Evolutionary conservation across 2,113 vertebrate species (phyloP).

Genomic region (Podocnemis expansa): DNA sequence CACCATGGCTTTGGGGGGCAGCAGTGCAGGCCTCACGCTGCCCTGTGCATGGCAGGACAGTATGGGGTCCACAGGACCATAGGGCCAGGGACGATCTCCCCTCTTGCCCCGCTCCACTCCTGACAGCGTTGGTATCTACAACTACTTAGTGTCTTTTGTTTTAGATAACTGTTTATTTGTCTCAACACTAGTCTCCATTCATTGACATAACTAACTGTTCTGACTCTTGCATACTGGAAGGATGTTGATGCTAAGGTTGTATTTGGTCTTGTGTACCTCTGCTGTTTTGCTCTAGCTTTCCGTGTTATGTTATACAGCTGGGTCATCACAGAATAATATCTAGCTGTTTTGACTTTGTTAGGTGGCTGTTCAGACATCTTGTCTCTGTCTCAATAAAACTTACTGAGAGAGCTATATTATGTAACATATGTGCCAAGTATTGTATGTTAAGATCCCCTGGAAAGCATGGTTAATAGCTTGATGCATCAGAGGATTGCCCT

Average conservation of each 20-base stretch:
- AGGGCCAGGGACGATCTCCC: too few relatives aligned
- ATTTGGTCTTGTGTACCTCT: background rate
- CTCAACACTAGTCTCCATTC: background rate
- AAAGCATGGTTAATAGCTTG: background rate
- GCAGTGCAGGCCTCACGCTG: too few relatives aligned
- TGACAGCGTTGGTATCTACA: rapidly evolving
- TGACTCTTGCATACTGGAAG: rapidly evolving
- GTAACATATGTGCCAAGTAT: background rate
- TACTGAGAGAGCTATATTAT: background rate
- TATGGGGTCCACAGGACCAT: too few relatives aligned
- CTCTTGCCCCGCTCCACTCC: too few relatives aligned
- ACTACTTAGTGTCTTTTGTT: background rate
- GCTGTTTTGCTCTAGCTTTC: rapidly evolving
- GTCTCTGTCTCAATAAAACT: background rate
- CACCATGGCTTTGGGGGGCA: too few relatives aligned
- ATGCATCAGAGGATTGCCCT: background rate
- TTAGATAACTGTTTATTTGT: background rate
- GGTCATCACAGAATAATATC: background rate
- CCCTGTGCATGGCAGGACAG: too few relatives aligned
- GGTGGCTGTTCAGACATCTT: background rate
- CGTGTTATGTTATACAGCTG: background rate
- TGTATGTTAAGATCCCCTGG: too few relatives aligned
- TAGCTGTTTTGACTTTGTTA: background rate
- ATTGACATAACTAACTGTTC: background rate
- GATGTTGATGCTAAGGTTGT: rapidly evolving